Evolutionary conservation across 1,140 invertebrate genomes (phyloP), one percentile per base, ranked within the genome.

Genomic region (Drosophila orena): DNA sequence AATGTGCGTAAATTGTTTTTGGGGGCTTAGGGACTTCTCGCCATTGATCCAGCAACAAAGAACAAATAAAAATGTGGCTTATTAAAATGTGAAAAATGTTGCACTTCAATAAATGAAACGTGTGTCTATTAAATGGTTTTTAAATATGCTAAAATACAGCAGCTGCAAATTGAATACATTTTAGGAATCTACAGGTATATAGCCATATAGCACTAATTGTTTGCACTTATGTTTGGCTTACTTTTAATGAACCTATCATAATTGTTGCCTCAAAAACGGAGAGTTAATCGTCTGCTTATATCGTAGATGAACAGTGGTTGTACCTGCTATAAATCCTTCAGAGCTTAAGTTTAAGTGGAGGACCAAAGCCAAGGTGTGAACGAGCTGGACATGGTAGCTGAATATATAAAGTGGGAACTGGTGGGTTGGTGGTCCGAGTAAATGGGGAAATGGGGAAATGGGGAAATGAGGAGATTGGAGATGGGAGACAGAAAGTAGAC

Each of bases 1-100:
- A 65, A 65, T 65, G 43, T 62, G 58, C 58, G 58, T 30, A 64
- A 62, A 62, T 62, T 65, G 57, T 65, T 59, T 65, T 59, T 56
- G 30, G 24, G 17, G 60, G 22, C 14, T 37, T 30, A 10, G 8
- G 22, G 40, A 44, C 15, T 27, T 61, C 44, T n/a, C 11, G 56
- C 7, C 22, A 64, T 37, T 27, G 61, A 65, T 65, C 42, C 5
- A 47, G 30, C 22, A 61, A 56, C 27, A 30, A 7, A 15, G 7
- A 24, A 1, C 2, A 27, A 60, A 30, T 15, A 15, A 43, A 17
- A 10, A 7, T 11, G 10, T 7, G 8, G 7, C 40, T 7, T 40
- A n/a, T 40, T 14, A 7, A 30, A 30, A 30, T 30, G 8, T 30
- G 30, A 30, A 30, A 30, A 30, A 10, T 30, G 7, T 30, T 30